phyloP scores from a whole-genome alignment of 2,797 vertebrate species.

The Philypnodon macrostomus region DNA sequence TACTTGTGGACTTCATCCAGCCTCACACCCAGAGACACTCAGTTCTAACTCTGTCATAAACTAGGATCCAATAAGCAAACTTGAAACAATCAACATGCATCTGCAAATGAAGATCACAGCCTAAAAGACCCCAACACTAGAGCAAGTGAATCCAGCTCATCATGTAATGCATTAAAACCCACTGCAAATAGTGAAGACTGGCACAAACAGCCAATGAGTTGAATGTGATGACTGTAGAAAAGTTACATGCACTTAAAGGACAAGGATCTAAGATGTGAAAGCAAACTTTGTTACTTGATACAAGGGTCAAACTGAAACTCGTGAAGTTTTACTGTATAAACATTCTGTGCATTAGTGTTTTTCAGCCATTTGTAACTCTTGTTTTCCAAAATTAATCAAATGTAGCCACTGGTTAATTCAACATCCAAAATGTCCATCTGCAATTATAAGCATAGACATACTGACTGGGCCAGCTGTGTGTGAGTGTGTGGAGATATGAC shows the following conservation, averaged over 20 bases:
- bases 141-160: conserved; percentile 45
- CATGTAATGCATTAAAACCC: conserved; percentile 35
- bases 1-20: conserved; percentile 36
- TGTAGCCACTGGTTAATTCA: conserved; percentile 7
- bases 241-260: conserved; percentile 19
- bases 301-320: conserved; percentile 18
- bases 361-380: conserved; percentile 17
- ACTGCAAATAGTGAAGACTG: conserved; percentile 21
- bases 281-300: conserved; percentile 18
- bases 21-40: conserved; percentile 32
- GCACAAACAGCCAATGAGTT: conserved; percentile 19
- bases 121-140: conserved; percentile 29
- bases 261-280: conserved; percentile 24
- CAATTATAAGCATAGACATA: conserved; percentile 16
- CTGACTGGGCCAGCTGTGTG: too few species aligned
- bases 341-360: conserved; percentile 6
- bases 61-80: conserved; percentile 32
- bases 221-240: conserved; percentile 16
- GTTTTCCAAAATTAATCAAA: neutral
- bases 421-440: conserved; percentile 15
- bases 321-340: too few species aligned
- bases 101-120: conserved; percentile 38
- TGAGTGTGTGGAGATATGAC: conserved; percentile 15
- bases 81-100: conserved; percentile 38
- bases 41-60: conserved; percentile 36